Percentiles rank a stretch among this genome's conserved stretches.
Evolutionary conservation across 2,797 vertebrate species (phyloP).

Genomic region (Craterocephalus amniculus): DNA sequence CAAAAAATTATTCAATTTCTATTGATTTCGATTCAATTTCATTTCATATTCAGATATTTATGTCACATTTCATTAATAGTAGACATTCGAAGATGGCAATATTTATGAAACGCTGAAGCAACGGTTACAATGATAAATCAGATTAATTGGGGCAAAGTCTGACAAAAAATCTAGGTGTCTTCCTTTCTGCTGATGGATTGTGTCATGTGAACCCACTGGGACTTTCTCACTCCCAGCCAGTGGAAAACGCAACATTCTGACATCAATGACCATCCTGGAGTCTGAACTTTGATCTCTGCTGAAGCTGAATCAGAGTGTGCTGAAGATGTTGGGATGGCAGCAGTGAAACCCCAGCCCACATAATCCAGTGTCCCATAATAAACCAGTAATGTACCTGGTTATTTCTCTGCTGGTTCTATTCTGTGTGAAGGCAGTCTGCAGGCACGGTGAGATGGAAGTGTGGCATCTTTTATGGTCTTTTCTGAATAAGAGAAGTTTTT

Average conservation of each 20-base stretch:
- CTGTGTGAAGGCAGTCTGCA: slow-evolving; percentile 1
- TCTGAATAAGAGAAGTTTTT: slow-evolving; percentile 24
- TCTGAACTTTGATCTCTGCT: neutral
- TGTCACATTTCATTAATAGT: no score
- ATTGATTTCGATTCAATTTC: no score
- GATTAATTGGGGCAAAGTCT: neutral
- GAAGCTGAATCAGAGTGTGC: neutral
- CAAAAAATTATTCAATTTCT: no score
- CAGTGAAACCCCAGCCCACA: neutral
- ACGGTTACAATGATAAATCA: neutral
- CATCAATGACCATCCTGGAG: neutral
- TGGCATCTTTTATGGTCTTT: slow-evolving; percentile 20
- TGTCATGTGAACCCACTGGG: neutral
- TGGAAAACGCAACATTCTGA: neutral
- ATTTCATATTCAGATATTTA: no score
- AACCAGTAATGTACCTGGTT: neutral
- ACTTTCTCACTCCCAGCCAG: neutral
- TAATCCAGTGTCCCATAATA: neutral
- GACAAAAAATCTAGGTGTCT: neutral
- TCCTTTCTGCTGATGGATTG: neutral
- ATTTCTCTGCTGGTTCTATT: neutral
- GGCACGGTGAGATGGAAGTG: slow-evolving; percentile 1
- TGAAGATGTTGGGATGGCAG: neutral
- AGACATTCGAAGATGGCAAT: no score
- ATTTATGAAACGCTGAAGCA: no score